Percentiles rank a stretch among this genome's conserved stretches.
Conservation (phyloP, 2,797 vertebrate species). For the Acanthurus leucopareius region DNA sequence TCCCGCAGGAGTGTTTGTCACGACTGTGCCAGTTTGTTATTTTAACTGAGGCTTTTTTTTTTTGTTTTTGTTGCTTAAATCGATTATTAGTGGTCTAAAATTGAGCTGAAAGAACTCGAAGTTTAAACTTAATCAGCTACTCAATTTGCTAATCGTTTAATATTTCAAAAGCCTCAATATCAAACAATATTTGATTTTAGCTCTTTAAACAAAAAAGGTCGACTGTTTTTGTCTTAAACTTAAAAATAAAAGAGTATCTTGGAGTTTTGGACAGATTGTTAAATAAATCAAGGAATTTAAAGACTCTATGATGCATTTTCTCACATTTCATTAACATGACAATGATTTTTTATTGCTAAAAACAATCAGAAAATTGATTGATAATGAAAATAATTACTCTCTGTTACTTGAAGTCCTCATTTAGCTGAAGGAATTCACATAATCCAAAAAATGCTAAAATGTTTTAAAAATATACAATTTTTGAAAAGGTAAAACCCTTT, state of each 20-base stretch:
- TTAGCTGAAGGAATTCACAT: no score
- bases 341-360: no score
- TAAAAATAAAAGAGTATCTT: neutral
- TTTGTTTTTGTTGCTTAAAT: no score
- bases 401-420: no score
- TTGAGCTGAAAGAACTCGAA: neutral
- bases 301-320: neutral
- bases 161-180: neutral
- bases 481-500: no score
- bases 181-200: neutral
- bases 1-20: neutral
- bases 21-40: neutral
- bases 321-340: neutral
- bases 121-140: neutral
- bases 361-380: no score
- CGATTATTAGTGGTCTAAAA: neutral
- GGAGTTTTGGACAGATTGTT: neutral
- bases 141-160: neutral
- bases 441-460: no score
- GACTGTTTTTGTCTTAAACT: neutral
- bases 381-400: no score
- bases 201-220: neutral
- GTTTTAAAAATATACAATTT: no score
- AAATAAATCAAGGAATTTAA: neutral
- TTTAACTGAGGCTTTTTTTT: neutral